phyloP scores from a whole-genome alignment of 2,888 invertebrate species.

The Oscheius sp. region DNA sequence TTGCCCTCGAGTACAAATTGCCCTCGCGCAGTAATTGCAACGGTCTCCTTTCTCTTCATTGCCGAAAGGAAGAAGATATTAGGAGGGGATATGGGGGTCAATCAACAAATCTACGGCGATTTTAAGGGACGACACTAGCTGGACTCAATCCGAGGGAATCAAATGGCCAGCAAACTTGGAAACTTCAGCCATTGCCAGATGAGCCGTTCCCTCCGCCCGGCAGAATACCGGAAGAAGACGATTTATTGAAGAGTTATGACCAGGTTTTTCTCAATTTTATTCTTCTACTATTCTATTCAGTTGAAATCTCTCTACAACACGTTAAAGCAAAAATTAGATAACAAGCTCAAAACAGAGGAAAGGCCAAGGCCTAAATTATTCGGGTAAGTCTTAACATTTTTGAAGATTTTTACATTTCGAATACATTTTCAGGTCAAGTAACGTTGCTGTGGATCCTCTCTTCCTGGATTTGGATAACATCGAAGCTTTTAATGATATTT shows the following conservation, averaged over 20 bases:
- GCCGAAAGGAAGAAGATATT: background rate
- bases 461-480: constrained; percentile 35
- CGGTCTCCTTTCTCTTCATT: background rate
- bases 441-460: constrained; percentile 34
- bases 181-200: background rate
- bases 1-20: constrained; percentile 4
- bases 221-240: background rate
- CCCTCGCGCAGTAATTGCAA: constrained; percentile 16
- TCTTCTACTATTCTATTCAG: background rate
- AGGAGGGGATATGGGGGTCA: background rate
- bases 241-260: background rate
- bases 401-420: background rate
- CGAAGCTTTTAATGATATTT: constrained; percentile 30
- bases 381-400: background rate
- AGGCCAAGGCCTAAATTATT: background rate
- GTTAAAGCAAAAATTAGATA: background rate
- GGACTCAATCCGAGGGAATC: background rate
- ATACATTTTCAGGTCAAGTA: background rate
- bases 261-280: background rate
- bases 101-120: too few relatives aligned
- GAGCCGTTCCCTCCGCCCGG: background rate
- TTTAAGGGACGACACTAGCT: background rate
- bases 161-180: background rate
- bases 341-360: background rate
- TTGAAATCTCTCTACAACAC: background rate